Conservation (phyloP, 2,113 vertebrate genomes). For the Hepsetus odoe region DNA sequence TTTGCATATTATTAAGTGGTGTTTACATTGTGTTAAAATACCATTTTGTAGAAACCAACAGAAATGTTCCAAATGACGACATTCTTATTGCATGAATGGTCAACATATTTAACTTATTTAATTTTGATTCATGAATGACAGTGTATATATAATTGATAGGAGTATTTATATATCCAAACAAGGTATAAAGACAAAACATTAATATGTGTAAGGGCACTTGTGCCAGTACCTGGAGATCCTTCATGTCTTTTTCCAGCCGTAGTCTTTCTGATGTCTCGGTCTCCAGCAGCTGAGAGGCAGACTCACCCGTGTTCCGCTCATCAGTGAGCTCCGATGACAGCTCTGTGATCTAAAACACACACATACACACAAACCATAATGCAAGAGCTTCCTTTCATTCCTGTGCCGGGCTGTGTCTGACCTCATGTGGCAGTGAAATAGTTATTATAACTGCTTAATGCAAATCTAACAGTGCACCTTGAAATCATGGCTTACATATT, state of each 20-base stretch:
- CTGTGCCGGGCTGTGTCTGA: not conserved
- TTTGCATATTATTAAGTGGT: too few species aligned
- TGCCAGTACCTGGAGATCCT: constrained; percentile 88
- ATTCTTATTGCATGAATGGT: too few species aligned
- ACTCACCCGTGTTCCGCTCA: constrained; percentile 94
- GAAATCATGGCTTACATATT: constrained; percentile 26
- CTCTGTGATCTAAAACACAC: constrained; percentile 85
- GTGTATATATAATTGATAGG: too few species aligned
- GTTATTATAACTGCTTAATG: not conserved
- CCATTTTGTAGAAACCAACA: too few species aligned
- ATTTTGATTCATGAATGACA: too few species aligned
- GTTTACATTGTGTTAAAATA: too few species aligned
- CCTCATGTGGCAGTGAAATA: not conserved
- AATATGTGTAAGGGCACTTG: not conserved
- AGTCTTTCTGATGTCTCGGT: constrained; percentile 89
- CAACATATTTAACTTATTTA: too few species aligned
- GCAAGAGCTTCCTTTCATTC: constrained; percentile 4
- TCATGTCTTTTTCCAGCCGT: constrained; percentile 91
- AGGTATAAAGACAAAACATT: too few species aligned
- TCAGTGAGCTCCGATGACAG: constrained; percentile 93
- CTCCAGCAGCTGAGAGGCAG: constrained; percentile 94
- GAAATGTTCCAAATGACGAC: too few species aligned
- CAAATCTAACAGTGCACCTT: constrained; percentile 5
- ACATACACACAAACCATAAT: not conserved
- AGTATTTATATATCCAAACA: not conserved